A percentile compares a stretch with the other conserved stretches of the same genome.
Conservation (phyloP, 2,797 vertebrate species). For the Cynodonichthys magdalenae region DNA sequence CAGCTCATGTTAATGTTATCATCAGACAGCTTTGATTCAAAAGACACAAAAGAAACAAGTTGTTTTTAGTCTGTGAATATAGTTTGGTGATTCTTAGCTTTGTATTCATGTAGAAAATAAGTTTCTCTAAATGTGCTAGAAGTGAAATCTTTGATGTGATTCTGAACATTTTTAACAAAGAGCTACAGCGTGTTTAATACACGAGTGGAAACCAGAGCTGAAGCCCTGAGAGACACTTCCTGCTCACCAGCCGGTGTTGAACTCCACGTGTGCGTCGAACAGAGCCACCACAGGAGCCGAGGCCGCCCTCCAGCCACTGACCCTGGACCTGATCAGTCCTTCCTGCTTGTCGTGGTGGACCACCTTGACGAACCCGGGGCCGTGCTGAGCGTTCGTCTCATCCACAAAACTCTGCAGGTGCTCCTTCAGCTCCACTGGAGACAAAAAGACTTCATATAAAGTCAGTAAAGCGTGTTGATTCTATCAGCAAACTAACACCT, state of each 20-base stretch:
- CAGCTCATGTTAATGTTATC: too few relatives aligned
- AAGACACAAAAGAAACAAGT: too few relatives aligned
- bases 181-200: conserved; percentile 4
- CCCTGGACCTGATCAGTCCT: conserved; percentile 91
- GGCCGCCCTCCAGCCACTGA: conserved; percentile 92
- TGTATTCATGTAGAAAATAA: too few relatives aligned
- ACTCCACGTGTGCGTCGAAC: conserved; percentile 96
- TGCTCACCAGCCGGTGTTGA: conserved; percentile 91
- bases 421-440: conserved; percentile 87
- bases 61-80: too few relatives aligned
- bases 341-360: conserved; percentile 91
- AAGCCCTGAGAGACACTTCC: neutral
- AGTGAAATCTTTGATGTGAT: too few relatives aligned
- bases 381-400: conserved; percentile 83
- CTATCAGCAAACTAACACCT: conserved; percentile 56
- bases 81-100: too few relatives aligned
- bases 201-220: too few relatives aligned
- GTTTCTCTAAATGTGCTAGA: too few relatives aligned
- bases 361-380: conserved; percentile 89
- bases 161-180: too few relatives aligned
- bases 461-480: conserved; percentile 65
- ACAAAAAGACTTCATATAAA: neutral
- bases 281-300: conserved; percentile 91
- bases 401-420: conserved; percentile 88
- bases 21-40: too few relatives aligned